Base-by-base conservation (phyloP, 2,888 invertebrate genomes). In the Poecilobothrus nobilitatus region DNA sequence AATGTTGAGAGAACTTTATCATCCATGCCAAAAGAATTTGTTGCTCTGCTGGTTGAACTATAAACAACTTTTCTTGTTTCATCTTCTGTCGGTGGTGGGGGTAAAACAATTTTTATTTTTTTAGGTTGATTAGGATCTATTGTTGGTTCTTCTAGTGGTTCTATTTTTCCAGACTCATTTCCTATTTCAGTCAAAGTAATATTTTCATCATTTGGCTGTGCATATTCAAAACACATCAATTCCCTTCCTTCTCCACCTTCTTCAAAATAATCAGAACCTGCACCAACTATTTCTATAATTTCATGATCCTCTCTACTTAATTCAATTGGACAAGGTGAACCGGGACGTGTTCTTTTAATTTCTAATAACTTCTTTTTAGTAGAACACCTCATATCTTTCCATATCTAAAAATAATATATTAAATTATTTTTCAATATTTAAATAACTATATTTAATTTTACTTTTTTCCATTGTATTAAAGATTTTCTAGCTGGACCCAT, bases 321-420 rank as follows among this genome's bases (percentile, higher is more conserved):
- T 70, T 80, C 80, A 65, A 80, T 80, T 0, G 80, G 80, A 0
- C 80, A 80, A 22, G 80, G 80, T 4, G 80, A 80, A 0, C 80
- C 80, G 1, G 80, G 80, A 73, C 80, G 80, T 62, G 80, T 79
- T 1, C 80, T 76, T 70, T 80, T 80, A 20, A 80, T 73, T 69
- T 80, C 80, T n/a, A 80, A 80, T 44, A 80, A 73, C 72, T 80
- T 80, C 65, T 80, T 80, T 6, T 80, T 73, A 4, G 80, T 80
- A 15, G 80, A 79, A 69, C 80, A 73, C 3, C 80, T 78, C 80
- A 80, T 80, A 66, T 80, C 80, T n/a, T 80, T 79, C 80, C 80
- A 80, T 66, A 80, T 80, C 80, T 80, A 66, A 5, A 73, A 9
- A 37, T 27, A 63, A 71, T 70, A 15, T 34, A 65, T 15, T 41